Conservation (phyloP, 2,888 invertebrate species). For the Cheilosia soror region DNA sequence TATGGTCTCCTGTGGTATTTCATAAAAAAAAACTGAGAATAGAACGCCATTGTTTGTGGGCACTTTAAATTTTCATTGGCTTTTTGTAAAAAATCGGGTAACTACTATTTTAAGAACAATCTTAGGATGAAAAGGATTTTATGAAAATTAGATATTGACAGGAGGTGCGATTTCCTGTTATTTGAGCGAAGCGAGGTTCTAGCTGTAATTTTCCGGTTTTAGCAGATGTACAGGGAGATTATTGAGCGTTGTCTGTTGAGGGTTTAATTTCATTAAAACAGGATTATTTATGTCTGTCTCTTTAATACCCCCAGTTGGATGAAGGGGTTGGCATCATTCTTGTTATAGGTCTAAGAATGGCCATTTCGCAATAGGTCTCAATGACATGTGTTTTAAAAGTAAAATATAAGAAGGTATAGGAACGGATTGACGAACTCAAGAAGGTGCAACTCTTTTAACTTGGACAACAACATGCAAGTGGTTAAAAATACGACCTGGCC, state of each 20-base stretch:
- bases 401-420: no score
- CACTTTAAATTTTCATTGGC: neutral
- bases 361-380: no score
- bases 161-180: neutral
- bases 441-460: no score
- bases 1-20: slow-evolving; percentile 28
- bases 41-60: neutral
- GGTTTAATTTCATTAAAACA: no score
- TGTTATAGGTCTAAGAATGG: no score
- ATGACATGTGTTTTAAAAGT: no score
- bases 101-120: neutral
- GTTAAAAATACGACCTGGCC: no score
- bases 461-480: no score
- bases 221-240: neutral
- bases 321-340: no score
- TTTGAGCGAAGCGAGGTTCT: neutral
- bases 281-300: no score
- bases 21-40: neutral
- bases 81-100: neutral
- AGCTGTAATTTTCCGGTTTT: neutral
- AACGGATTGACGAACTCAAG: no score
- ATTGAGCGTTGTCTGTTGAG: neutral
- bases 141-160: neutral
- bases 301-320: no score
- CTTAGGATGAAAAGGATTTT: neutral